Evolutionary conservation across 2,888 invertebrate species (phyloP), one percentile per base, ranked within the genome.

Genomic region (Hemaris fuciformis): DNA sequence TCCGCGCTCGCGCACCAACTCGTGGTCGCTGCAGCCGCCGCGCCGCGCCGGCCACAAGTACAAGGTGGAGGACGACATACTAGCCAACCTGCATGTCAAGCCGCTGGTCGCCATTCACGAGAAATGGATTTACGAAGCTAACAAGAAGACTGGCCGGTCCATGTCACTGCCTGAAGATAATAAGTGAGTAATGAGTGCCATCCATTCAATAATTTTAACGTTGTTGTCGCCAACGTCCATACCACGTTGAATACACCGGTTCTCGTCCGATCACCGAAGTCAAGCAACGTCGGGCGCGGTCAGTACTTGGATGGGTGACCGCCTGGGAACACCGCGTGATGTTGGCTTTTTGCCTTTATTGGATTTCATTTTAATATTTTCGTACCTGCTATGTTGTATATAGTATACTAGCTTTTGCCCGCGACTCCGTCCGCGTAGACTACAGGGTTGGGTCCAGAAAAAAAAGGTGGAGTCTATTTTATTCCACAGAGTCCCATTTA

Each of bases 201-300:
- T n/a, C n/a, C 34, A 13, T 7, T 20, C 13, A 5, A 72, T 75
- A 66, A 70, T 69, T 74, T 75, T 60, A 20, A 10, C 1, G 15
- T 13, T 2, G 3, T 23, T 64, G 42, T 80, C 70, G 78, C 74
- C 80, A 80, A 80, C 80, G 85, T 85, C 84, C 87, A 87, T 85
- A 88, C 87, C 79, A 88, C 79, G 85, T 86, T 88, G 87, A 88
- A 86, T 71, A 85, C 88, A 87, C 88, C 87, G 88, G 87, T 87
- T 89, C 88, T 89, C 89, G 88, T 89, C 89, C 88, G 89, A 89
- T 89, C 89, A 89, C 89, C 88, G 89, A 88, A 88, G 87, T 88
- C 86, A 89, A 88, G 87, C 88, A 89, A 86, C 87, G 82, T 88
- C 85, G 88, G 89, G 87, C 88, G 88, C 77, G 84, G 84, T 89